Percentiles rank a stretch among this genome's conserved stretches.
These are phyloP conservation scores for Aleiodes leptofemur DNA, from an alignment of 2,888 invertebrate species.

Conservation along the genomic window DNA sequence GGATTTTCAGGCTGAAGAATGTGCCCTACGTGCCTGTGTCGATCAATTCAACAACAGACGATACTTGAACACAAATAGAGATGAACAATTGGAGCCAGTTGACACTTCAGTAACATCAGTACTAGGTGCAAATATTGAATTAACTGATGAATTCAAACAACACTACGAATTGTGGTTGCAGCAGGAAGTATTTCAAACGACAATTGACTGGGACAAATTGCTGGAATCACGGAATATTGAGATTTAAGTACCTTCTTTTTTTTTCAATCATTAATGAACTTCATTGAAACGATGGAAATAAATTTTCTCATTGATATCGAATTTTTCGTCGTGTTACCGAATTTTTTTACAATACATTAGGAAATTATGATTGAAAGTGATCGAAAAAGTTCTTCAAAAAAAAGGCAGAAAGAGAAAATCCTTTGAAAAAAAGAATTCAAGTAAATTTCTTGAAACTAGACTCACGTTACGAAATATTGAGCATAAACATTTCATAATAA, in stretches of 20 bases:
- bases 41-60: conserved; percentile 97
- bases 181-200: conserved; percentile 94
- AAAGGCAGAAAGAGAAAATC: too few relatives aligned
- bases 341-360: too few relatives aligned
- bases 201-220: conserved; percentile 86
- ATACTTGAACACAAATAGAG: conserved; percentile 78
- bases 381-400: too few relatives aligned
- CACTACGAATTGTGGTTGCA: conserved; percentile 97
- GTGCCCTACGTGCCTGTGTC: conserved; percentile 93
- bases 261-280: conserved; percentile 16
- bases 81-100: conserved; percentile 81
- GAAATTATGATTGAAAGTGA: too few relatives aligned
- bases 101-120: conserved; percentile 91
- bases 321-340: too few relatives aligned
- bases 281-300: not conserved
- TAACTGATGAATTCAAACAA: conserved; percentile 94
- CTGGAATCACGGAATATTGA: conserved; percentile 67
- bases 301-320: not conserved
- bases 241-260: conserved; percentile 59
- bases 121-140: conserved; percentile 85
- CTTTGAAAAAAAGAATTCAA: too few relatives aligned
- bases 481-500: too few relatives aligned
- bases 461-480: too few relatives aligned
- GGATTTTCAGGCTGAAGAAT: conserved; percentile 99
- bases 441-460: too few relatives aligned